A percentile compares a stretch with the other conserved stretches of the same genome.
Evolutionary conservation across 2,113 vertebrate genomes (phyloP).

Genomic region (Cavia aperea): DNA sequence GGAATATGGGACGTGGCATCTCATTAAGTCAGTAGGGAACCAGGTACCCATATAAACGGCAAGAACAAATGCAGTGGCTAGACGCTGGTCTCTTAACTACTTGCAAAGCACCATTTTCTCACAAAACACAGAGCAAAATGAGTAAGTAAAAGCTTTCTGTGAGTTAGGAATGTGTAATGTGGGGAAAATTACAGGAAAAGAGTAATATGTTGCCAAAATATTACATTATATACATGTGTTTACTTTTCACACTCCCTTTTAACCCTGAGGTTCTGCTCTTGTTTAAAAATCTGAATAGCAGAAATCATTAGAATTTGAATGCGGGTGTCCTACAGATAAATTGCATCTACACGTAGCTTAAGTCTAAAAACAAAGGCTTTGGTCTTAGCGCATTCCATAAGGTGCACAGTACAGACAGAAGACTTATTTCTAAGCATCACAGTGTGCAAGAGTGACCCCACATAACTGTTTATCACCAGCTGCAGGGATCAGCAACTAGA

Average conservation of each 20-base stretch:
- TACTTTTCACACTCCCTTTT: not conserved
- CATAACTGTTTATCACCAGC: fast-evolving
- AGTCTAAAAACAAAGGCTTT: not conserved
- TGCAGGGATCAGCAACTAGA: not conserved
- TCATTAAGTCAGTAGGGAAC: not conserved
- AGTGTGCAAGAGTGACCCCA: not conserved
- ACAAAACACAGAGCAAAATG: not conserved
- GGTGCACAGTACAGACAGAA: not conserved
- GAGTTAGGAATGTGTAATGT: not conserved
- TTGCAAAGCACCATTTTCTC: not conserved
- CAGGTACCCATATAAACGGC: not conserved
- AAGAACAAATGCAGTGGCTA: too few species aligned
- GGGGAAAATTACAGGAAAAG: not conserved
- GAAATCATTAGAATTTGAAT: not conserved
- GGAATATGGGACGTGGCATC: not conserved
- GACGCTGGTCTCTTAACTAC: not conserved
- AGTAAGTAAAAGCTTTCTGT: not conserved
- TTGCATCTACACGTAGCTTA: not conserved
- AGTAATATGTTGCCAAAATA: not conserved
- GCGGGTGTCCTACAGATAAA: not conserved
- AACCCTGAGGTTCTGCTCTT: not conserved
- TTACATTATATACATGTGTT: not conserved
- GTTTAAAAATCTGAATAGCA: not conserved
- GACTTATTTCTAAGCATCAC: not conserved
- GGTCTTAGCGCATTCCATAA: not conserved